Percentiles rank a stretch among this genome's conserved stretches.
phyloP scores from a whole-genome alignment of 1,140 invertebrate genomes.

The Halyomorpha halys region DNA sequence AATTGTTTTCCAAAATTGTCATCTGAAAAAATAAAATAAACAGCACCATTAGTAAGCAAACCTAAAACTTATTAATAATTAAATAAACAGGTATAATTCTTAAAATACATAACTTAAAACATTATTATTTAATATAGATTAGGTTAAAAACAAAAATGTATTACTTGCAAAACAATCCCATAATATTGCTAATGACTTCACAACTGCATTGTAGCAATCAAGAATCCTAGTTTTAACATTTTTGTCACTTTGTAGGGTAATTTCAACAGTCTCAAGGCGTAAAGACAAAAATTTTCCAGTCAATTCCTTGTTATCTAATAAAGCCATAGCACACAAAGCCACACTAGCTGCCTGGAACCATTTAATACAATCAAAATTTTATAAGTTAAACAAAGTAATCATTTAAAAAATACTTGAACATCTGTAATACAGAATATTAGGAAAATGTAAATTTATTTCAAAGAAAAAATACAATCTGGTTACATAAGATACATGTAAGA shows the following conservation, averaged over 20 bases:
- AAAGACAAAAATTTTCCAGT: background rate
- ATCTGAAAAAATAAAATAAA: conserved; percentile 3
- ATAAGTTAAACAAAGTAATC: background rate
- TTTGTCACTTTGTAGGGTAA: background rate
- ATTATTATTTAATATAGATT: too few relatives aligned
- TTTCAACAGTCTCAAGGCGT: background rate
- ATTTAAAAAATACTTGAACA: background rate
- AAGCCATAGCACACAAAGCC: background rate
- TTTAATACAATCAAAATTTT: background rate
- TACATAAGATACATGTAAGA: too few relatives aligned
- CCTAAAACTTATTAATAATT: background rate
- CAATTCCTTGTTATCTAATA: conserved; percentile 4
- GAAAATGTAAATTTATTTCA: too few relatives aligned
- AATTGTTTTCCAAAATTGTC: conserved; percentile 6
- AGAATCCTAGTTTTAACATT: conserved; percentile 17
- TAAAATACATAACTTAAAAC: too few relatives aligned
- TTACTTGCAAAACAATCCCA: conserved; percentile 15
- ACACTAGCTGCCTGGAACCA: conserved; percentile 1
- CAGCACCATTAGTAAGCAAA: background rate
- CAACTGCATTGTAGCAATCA: conserved; percentile 10
- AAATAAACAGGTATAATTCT: background rate
- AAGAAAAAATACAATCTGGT: too few relatives aligned
- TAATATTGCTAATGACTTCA: conserved; percentile 6
- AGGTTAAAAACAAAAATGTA: too few relatives aligned
- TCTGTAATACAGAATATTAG: too few relatives aligned